Base-by-base conservation (phyloP, 1,140 invertebrate species). In the Drosophila orosa region DNA sequence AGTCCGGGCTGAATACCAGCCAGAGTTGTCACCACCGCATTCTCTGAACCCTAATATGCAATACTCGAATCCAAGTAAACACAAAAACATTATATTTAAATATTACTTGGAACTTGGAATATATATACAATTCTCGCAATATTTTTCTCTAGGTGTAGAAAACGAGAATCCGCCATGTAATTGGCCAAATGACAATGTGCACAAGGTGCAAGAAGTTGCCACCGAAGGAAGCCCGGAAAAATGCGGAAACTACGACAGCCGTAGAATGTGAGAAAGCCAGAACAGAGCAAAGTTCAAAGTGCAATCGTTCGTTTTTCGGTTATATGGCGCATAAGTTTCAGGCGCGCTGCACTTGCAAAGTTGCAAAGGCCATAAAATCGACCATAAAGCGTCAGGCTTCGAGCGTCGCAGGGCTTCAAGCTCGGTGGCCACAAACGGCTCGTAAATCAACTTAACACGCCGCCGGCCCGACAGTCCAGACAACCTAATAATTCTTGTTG, bases 401-500 rank as follows among this genome's bases (percentile, higher is more conserved):
- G 40, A 71, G 48, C 48, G 24, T 54, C 48, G 45, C 35, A 22
- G 31, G 47, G 27, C 68, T 59, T 65, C 44, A 65, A 67, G 65
- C 60, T 31, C 44, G n/a, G 15, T 33, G 50, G 50, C 65, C 67
- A 35, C 83, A 72, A 66, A 58, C 50, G 48, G 47, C 58, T 61
- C 84, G 83, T 86, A 87, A 86, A 86, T 86, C 83, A 87, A 86
- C 39, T 59, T 68, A 75, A 62, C 72, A 71, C 72, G 55, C 77
- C 78, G 72, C 67, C 65, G 44, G 65, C 48, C 33, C 50, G 65
- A 57, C 67, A 69, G 31, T 44, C 48, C 50, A 57, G 67, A 68
- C 48, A 68, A 65, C 72, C 80, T 78, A 89, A 89, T 89, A 89
- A 89, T 78, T 89, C 80, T 80, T 84, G 73, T 84, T 89, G 84